Conservation (phyloP, 2,113 vertebrate species). For the Willisornis vidua region DNA sequence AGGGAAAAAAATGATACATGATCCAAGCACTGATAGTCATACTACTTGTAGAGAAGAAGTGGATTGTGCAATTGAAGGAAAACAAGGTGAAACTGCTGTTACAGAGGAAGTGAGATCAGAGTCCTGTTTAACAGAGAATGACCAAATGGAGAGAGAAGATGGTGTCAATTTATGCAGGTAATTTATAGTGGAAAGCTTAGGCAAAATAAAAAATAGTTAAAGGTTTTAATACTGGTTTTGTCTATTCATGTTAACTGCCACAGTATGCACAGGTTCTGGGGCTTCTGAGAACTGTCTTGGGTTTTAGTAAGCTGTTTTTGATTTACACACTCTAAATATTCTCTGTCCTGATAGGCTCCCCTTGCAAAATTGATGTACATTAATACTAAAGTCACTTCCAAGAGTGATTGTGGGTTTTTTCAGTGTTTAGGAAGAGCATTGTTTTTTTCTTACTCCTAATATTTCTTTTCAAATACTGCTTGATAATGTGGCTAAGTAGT, state of each 20-base stretch:
- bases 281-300: background rate
- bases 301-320: background rate
- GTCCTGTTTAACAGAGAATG: background rate
- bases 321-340: background rate
- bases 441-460: background rate
- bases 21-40: background rate
- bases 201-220: background rate
- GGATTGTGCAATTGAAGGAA: background rate
- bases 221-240: background rate
- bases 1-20: conserved; percentile 41
- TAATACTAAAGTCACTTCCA: background rate
- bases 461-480: background rate
- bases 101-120: background rate
- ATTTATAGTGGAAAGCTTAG: background rate
- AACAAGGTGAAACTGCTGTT: background rate
- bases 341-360: background rate
- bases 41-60: background rate
- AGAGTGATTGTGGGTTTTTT: background rate
- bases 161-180: conserved; percentile 56
- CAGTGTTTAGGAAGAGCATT: background rate
- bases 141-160: background rate
- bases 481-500: background rate
- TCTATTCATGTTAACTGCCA: background rate
- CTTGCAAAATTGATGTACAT: background rate
- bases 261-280: background rate